Evolutionary conservation across 2,113 vertebrate species (phyloP).

Genomic region (Burhinus oedicnemus): DNA sequence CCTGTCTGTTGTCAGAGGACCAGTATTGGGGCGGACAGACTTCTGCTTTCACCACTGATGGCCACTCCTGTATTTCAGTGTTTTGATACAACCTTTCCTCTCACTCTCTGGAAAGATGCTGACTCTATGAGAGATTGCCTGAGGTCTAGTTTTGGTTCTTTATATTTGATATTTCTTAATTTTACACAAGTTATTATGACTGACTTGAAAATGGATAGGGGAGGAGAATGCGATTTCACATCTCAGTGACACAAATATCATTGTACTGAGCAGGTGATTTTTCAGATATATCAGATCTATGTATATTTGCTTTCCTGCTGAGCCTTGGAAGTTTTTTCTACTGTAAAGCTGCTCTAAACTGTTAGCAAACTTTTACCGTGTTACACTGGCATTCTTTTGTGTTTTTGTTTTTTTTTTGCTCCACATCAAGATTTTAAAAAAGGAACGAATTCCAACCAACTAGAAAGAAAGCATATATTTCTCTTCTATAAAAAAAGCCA

Average conservation of each 20-base stretch:
- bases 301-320: not conserved
- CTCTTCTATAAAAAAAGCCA: fast-evolving
- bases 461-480: not conserved
- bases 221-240: not conserved
- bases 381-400: not conserved
- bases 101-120: not conserved
- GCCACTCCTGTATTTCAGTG: not conserved
- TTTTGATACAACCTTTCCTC: not conserved
- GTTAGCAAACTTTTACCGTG: not conserved
- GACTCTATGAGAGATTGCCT: not conserved
- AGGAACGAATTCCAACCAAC: not conserved
- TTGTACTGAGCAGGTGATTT: not conserved
- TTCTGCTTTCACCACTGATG: not conserved
- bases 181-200: not conserved
- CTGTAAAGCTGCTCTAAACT: not conserved
- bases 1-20: not conserved
- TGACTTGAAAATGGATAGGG: not conserved
- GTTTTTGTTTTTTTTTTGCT: too few relatives aligned
- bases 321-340: not conserved
- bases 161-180: not conserved
- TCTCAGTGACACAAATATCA: not conserved
- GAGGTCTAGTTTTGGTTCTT: not conserved
- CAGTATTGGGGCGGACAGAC: not conserved
- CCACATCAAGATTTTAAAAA: not conserved
- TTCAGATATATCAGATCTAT: not conserved